Conservation (phyloP, 2,888 invertebrate species). For the Drosophila colorata region DNA sequence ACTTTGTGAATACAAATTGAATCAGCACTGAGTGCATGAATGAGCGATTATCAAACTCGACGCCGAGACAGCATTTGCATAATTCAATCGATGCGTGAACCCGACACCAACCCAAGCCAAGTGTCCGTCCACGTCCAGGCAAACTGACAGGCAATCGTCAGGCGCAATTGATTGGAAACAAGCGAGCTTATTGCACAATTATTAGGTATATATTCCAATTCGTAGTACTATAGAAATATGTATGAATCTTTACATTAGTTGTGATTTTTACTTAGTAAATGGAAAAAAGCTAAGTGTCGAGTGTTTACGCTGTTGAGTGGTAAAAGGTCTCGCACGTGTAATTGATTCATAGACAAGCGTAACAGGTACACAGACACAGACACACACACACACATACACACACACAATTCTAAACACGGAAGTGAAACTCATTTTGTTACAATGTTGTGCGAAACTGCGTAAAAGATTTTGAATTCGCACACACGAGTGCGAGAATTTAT, state of each 20-base stretch:
- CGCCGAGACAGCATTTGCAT: too few species aligned
- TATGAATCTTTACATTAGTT: constrained; percentile 11
- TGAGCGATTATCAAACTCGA: constrained; percentile 27
- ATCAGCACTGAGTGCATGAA: constrained; percentile 12
- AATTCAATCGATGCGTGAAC: constrained; percentile 43
- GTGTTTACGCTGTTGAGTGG: constrained; percentile 27
- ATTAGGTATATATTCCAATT: constrained; percentile 11
- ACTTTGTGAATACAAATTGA: constrained; percentile 2
- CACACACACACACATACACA: constrained; percentile 12
- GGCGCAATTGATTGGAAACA: constrained; percentile 26
- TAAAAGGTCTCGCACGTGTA: constrained; percentile 74
- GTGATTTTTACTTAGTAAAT: constrained; percentile 47
- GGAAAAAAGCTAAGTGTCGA: constrained; percentile 21
- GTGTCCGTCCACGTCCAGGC: too few species aligned
- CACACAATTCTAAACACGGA: constrained; percentile 23
- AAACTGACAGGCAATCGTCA: constrained; percentile 18
- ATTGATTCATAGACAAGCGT: constrained; percentile 53
- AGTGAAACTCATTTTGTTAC: constrained; percentile 56
- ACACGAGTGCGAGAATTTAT: constrained; percentile 16
- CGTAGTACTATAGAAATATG: constrained; percentile 2
- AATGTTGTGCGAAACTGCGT: constrained; percentile 66
- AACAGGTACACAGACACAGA: constrained; percentile 30
- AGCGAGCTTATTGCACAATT: constrained; percentile 35
- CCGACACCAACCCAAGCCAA: not conserved
- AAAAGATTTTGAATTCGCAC: constrained; percentile 57